Base-by-base conservation (phyloP, 2,888 invertebrate genomes). In the Trichacis sp. region DNA sequence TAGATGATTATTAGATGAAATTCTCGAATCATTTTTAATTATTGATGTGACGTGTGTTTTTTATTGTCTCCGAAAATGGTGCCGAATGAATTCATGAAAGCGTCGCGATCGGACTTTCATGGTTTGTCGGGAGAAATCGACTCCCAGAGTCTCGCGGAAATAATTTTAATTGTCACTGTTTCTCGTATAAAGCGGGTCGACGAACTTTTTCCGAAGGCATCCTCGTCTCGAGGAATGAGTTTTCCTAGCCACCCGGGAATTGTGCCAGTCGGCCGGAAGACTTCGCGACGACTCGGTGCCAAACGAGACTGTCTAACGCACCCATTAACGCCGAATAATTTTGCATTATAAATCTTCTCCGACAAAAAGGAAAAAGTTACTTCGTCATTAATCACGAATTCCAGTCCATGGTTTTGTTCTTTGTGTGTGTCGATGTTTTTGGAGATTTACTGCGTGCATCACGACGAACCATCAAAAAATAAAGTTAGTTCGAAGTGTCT, bases 231-330 rank as follows among this genome's bases (percentile, higher is more conserved):
- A 29, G 46, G 38, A 24, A 63, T 62, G 65, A 69, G 65, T 64
- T 69, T 69, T 65, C 65, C 69, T 69, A 57, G 48, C 12, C 49
- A 59, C 51, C 55, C 49, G 53, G 58, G 64, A 69, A 69, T 60
- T 69, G 66, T 69, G 66, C 69, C 61, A 66, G 64, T 69, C 62
- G 66, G 66, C 59, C 69, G 66, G 69, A 66, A 64, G 64, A 64
- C 64, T 9, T 55, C 56, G 59, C 66, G 61, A 69, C 59, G 64
- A 61, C 64, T 69, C 56, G 49, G 55, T 59, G 67, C 63, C 66
- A 66, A 66, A 69, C 17, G 64, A 66, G 68, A 66, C 65, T 66
- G 66, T 66, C 68, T 68, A 68, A 24, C 24, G 68, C 58, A 64
- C 54, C 65, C 70, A 62, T 67, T 67, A 59, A 60, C 48, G 53